Evolutionary conservation across 2,113 vertebrate genomes (phyloP), one percentile per base, ranked within the genome.

Genomic region (Lontra canadensis): DNA sequence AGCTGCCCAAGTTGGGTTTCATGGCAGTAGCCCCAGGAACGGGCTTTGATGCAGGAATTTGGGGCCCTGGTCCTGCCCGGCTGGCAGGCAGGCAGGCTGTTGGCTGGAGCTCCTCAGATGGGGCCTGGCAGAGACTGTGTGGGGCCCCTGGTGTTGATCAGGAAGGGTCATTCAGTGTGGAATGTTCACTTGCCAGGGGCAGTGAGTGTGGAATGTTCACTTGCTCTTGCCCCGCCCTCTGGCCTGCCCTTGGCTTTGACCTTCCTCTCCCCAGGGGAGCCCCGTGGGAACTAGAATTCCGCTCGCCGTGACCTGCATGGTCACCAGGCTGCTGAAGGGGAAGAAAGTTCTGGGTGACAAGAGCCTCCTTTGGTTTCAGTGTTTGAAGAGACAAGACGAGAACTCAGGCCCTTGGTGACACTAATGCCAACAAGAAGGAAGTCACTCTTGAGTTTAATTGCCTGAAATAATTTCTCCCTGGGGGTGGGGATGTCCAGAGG

Each of bases 181-280:
- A 93, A 89, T 94, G 79, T 63, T 34, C 12, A n/a, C 42, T 59
- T 23, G 1, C 25, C 20, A 11, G 73, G 67, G 74, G 59, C 61
- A 96, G 78, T 0, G 6, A 90, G 86, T 88, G 15, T 52, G 31
- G 84, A 93, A 89, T 94, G 79, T 63, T 36, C 15, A n/a, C 42
- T 59, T 31, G 1, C 79, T 82, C 59, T 42, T 42, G 82, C 67
- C 67, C 67, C 23, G 2, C 89, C 42, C 61, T 85, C 47, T 21
- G 9, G 34, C 49, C 39, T 92, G 55, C 73, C 78, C 88, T 93
- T 96, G 92, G 74, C 74, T 80, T 69, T 92, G 42, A 85, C 83
- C 63, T 94, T 96, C 65, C 78, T 65, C 6, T 89, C 44, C 78
- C 79, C 65, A 44, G 74, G 84, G 26, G 26, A 96, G 57, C 61